Percentiles rank a stretch among this genome's conserved stretches.
Evolutionary conservation across 2,888 invertebrate genomes (phyloP).

Genomic region (Ectropis crepuscularia): DNA sequence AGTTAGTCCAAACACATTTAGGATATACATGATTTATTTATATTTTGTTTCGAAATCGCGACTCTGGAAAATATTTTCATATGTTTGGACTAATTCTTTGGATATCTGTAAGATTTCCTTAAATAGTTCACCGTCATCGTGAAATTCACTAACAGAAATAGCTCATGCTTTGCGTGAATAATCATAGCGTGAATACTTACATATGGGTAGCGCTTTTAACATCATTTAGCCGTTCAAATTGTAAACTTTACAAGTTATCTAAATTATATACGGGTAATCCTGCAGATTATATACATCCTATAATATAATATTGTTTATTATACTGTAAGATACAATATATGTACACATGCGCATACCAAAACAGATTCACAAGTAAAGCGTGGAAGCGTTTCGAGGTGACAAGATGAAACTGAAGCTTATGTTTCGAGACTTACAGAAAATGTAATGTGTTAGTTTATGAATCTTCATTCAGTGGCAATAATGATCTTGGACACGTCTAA

Average conservation of each 20-base stretch:
- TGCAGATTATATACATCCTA: background rate
- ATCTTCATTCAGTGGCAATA: too few relatives aligned
- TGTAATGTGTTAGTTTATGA: constrained; percentile 10
- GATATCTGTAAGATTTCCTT: background rate
- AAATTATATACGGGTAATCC: too few relatives aligned
- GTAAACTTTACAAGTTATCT: background rate
- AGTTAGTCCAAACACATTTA: too few relatives aligned
- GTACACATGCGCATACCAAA: constrained; percentile 63
- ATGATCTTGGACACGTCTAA: too few relatives aligned
- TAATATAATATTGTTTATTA: constrained; percentile 1
- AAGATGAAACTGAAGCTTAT: constrained; percentile 63
- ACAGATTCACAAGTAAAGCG: constrained; percentile 62
- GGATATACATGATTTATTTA: too few relatives aligned
- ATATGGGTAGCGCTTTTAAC: background rate
- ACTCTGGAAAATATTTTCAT: background rate
- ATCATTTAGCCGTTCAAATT: background rate
- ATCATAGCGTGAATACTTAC: too few relatives aligned
- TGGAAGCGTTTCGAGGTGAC: constrained; percentile 58
- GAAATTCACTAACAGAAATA: background rate
- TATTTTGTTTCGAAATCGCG: background rate
- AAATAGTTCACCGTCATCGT: background rate
- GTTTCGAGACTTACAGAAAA: constrained; percentile 14
- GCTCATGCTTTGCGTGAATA: constrained; percentile 5
- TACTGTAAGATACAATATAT: constrained; percentile 22
- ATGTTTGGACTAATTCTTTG: background rate